Base-by-base conservation (phyloP, 2,797 vertebrate genomes). In the Hirundo rustica region DNA sequence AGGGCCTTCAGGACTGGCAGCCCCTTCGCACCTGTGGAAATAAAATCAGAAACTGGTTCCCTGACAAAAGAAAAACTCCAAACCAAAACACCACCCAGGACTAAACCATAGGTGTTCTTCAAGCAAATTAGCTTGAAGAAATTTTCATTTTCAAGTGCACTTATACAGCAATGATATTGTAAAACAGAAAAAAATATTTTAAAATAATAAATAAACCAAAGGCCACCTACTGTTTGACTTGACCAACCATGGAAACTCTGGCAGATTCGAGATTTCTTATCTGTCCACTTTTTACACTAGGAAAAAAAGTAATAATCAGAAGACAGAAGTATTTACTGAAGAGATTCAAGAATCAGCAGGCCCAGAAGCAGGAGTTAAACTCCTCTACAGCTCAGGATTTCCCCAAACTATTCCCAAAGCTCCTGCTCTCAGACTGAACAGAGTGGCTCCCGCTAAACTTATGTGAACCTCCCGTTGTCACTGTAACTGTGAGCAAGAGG, bases 281-380 rank as follows among this genome's bases (percentile, higher is more conserved):
- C 94, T 99, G 99, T 55, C 99, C 99, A 15, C 99, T 99, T 97
- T 99, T 99, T 91, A 99, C 99, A 92, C 99, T 99, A 91, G 50
- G 38, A 19, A 45, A 26, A 23, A 30, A 83, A 89, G 58, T n/a
- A n/a, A n/a, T n/a, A 91, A 85, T 53, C 38, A 42, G 13, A 36
- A 72, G 38, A 34, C 61, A 93, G 11, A 72, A 94, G 50, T 13
- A 68, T 16, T 87, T 50, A 94, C 19, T 16, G 21, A 66, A 51
- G 7, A 58, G 45, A 34, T 26, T 16, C 11, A 45, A 55, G 10
- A 71, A 64, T 14, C 20, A 51, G 29, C 26, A 80, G 54, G 22
- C 5, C 7, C 32, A 80, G 47, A 85, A 93, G 64, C 6, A 75
- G 36, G 1, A 77, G 34, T 15, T 65, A 79, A 79, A 45, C 2